Evolutionary conservation across 2,888 invertebrate species (phyloP).

Genomic region (Cactoblastis cactorum): DNA sequence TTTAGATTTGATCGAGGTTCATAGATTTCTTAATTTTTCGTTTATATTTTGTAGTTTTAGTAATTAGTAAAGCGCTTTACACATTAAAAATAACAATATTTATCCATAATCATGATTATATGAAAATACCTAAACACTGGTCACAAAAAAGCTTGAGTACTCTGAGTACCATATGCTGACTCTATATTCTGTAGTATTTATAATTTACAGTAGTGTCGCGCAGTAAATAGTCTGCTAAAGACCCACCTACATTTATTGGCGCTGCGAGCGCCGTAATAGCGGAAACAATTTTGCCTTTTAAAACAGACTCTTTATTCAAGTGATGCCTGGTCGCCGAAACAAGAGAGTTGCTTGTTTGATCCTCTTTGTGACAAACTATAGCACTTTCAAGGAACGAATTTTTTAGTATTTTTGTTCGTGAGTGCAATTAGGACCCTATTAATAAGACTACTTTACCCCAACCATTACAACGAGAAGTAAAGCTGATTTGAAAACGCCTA

Average conservation of each 20-base stretch:
- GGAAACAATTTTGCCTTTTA: conserved; percentile 71
- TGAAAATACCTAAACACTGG: too few relatives aligned
- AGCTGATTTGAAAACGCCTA: too few relatives aligned
- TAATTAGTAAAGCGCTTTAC: too few relatives aligned
- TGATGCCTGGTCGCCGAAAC: conserved; percentile 6
- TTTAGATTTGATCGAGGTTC: too few relatives aligned
- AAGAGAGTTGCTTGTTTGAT: conserved; percentile 1
- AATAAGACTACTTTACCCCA: background rate
- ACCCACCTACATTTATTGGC: conserved; percentile 76
- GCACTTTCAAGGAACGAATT: background rate
- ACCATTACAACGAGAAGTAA: too few relatives aligned
- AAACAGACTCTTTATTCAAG: background rate
- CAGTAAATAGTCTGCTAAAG: conserved; percentile 75
- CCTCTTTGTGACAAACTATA: background rate
- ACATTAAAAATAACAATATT: too few relatives aligned
- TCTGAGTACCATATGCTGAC: background rate
- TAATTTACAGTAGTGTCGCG: conserved; percentile 46
- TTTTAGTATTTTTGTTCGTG: background rate
- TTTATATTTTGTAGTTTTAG: too few relatives aligned
- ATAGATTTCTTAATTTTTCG: too few relatives aligned
- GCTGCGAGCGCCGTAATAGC: conserved; percentile 60
- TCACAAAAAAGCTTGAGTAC: too few relatives aligned
- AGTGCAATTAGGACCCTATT: background rate
- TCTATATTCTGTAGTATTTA: background rate
- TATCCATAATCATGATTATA: too few relatives aligned